These are phyloP conservation scores for Stichopus horrens DNA, from an alignment of 53 echinoderm and acorn worm genomes.

Conservation along the genomic window DNA sequence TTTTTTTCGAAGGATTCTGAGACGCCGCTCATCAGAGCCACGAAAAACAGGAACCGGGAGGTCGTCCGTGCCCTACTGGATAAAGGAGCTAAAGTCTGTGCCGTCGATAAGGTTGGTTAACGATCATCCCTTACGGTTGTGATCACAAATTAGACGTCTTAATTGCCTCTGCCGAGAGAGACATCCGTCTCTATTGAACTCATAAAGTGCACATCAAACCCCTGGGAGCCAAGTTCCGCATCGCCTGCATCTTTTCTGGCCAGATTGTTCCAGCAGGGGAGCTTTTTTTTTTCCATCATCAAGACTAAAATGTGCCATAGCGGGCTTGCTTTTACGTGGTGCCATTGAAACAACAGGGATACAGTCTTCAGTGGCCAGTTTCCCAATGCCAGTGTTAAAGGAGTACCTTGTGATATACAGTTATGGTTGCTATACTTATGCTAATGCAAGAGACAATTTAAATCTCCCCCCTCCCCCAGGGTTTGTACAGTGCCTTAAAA, in stretches of 20 bases:
- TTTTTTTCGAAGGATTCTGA: conserved; percentile 16
- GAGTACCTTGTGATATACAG: too few relatives aligned
- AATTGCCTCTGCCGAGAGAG: background rate
- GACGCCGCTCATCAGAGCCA: conserved; percentile 79
- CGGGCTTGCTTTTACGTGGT: background rate
- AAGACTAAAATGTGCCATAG: background rate
- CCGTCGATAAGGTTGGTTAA: conserved; percentile 81
- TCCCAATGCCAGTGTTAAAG: too few relatives aligned
- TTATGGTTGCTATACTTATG: too few relatives aligned
- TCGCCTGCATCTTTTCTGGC: background rate
- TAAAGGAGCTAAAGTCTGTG: conserved; percentile 92
- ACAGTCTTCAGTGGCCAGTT: too few relatives aligned
- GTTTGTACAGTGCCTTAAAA: too few relatives aligned
- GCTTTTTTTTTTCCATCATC: too few relatives aligned
- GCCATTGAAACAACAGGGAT: too few relatives aligned
- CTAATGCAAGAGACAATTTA: too few relatives aligned
- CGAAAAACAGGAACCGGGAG: conserved; percentile 80
- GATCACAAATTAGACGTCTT: background rate
- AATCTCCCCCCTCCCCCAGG: too few relatives aligned
- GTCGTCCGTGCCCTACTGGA: conserved; percentile 85
- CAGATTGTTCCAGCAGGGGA: too few relatives aligned
- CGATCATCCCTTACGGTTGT: background rate
- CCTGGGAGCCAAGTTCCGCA: background rate
- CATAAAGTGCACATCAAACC: background rate
- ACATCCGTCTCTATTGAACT: background rate